Base-by-base conservation (phyloP, 2,888 invertebrate species). In the Phrixothrix hirtus region DNA sequence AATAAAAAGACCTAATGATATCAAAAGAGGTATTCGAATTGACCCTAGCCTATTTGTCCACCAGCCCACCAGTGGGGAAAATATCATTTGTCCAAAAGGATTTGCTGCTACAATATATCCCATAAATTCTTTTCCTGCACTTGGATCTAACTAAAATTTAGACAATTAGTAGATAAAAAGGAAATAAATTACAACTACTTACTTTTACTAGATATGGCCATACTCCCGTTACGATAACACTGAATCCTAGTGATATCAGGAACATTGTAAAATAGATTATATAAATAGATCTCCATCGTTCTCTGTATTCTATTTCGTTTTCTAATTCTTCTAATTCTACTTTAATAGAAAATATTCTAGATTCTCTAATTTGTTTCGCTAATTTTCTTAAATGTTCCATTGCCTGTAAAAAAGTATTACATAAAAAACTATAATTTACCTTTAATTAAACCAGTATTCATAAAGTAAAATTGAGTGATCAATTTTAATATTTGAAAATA, bases 191-290 rank as follows among this genome's bases (percentile, higher is more conserved):
- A 13, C 5, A 32, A n/a, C 5, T 13, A 38, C 63, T 73, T 78
- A 92, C 92, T 83, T 89, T 89, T 70, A 87, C 85, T 49, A 93
- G 81, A 73, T 89, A 93, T 1, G 92, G 92, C 90, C 90, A 93
- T 35, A 92, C 88, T 46, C 92, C 92, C 0, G 92, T 92, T 32
- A 93, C 79, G 61, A 90, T 86, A 61, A 92, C 89, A 72, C 92
- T 92, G 76, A 92, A 92, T 15, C 91, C 92, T 38, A 93, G 78
- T 0, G 91, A 89, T 85, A 92, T 92, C 60, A 92, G 82, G 77
- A 93, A 92, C 87, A 92, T 91, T 45, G 92, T 92, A 75, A 91
- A 91, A 76, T 92, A 92, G 68, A 92, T 88, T 31, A 89, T 81
- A 67, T 88, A 84, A 56, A 92, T 81, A 58, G 92, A 92, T 59